Evolutionary conservation across 1,140 invertebrate species (phyloP).

Genomic region (Bombyx mandarina): DNA sequence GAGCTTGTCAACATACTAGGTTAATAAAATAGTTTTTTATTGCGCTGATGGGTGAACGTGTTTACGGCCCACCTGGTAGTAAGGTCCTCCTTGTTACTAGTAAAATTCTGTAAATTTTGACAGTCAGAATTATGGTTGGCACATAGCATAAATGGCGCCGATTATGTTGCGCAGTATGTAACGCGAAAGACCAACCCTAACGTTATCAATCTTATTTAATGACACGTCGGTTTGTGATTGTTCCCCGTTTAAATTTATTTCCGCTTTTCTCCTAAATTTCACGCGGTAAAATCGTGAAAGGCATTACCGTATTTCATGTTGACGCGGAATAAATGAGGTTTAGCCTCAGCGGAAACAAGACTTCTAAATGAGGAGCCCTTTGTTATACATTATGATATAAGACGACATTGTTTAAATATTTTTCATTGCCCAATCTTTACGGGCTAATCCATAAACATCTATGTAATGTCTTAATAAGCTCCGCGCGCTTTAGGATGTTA

Average conservation of each 20-base stretch:
- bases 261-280: constrained; percentile 3
- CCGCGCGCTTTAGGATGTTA: no score
- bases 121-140: no score
- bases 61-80: no score
- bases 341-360: constrained; percentile 1
- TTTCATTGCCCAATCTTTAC: background rate
- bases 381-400: constrained; percentile 2
- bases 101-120: no score
- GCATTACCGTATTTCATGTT: constrained; percentile 6
- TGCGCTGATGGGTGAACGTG: no score
- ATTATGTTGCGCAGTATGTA: background rate
- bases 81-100: no score
- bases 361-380: constrained; percentile 2
- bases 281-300: constrained; percentile 4
- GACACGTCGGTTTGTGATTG: constrained; percentile 1
- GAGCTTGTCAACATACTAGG: background rate
- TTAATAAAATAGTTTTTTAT: no score
- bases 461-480: no score
- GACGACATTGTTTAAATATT: constrained; percentile 2
- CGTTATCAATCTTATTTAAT: constrained; percentile 1
- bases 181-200: background rate
- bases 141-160: no score
- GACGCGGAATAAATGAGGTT: constrained; percentile 4
- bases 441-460: background rate
- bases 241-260: constrained; percentile 3